Percentiles rank a stretch among this genome's conserved stretches.
Conservation (phyloP, 2,797 vertebrate species). For the Odontamblyopus lacepedii region DNA sequence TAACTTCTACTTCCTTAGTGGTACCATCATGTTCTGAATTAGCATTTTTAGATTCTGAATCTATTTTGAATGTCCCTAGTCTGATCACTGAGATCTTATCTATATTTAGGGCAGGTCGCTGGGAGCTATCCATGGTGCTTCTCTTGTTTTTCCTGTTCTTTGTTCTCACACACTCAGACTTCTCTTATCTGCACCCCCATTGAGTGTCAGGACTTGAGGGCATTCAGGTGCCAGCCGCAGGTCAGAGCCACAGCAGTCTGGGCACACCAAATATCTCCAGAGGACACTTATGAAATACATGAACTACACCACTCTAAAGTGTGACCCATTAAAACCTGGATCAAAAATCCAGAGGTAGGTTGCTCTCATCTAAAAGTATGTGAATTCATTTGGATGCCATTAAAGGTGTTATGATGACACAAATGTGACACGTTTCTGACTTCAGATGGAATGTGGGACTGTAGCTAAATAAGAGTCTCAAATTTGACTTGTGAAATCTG, state of each 20-base stretch:
- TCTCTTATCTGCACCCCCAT: slow-evolving; percentile 52
- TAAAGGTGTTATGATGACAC: slow-evolving; percentile 42
- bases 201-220: slow-evolving; percentile 59
- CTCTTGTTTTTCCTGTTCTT: slow-evolving; percentile 42
- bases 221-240: slow-evolving; percentile 43
- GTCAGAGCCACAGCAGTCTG: slow-evolving; percentile 51
- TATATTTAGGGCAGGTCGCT: slow-evolving; percentile 55
- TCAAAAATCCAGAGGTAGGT: slow-evolving; percentile 16
- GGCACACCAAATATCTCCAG: slow-evolving; percentile 32
- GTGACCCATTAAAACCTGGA: neutral
- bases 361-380: slow-evolving; percentile 12
- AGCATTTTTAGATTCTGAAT: slow-evolving; percentile 13
- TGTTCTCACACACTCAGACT: slow-evolving; percentile 40
- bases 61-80: slow-evolving; percentile 24
- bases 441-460: slow-evolving; percentile 24
- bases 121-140: slow-evolving; percentile 42
- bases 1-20: neutral
- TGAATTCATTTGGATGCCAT: slow-evolving; percentile 30
- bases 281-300: slow-evolving; percentile 36
- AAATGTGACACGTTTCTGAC: slow-evolving; percentile 27
- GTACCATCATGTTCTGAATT: neutral
- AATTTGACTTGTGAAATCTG: slow-evolving; percentile 21
- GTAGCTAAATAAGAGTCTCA: slow-evolving; percentile 8
- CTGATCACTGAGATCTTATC: slow-evolving; percentile 38
- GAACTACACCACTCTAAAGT: slow-evolving; percentile 4